Evolutionary conservation across 2,888 invertebrate genomes (phyloP).

Genomic region (Mythimna vitellina): DNA sequence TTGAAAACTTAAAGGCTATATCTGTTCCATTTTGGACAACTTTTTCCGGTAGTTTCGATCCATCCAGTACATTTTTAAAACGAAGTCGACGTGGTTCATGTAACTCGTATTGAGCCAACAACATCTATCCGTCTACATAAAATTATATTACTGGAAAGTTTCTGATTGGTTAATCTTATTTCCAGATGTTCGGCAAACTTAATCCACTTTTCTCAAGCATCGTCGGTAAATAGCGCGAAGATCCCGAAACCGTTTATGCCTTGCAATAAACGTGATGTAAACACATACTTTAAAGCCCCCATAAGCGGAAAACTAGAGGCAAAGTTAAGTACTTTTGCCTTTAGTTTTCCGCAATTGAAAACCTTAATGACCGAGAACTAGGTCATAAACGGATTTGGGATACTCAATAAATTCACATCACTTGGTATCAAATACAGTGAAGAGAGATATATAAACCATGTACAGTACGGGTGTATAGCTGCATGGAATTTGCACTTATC

Average conservation of each 20-base stretch:
- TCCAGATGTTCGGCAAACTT: background rate
- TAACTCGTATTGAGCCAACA: background rate
- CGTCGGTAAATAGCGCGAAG: background rate
- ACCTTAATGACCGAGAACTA: background rate
- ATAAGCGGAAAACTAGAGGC: constrained; percentile 1
- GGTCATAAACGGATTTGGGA: background rate
- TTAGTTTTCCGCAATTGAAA: too few relatives aligned
- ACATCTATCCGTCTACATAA: background rate
- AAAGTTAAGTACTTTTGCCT: background rate
- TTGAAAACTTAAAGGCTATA: background rate
- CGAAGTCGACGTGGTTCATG: background rate
- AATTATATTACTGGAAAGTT: background rate
- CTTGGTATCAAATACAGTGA: background rate
- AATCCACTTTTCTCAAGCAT: background rate
- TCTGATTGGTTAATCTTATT: background rate
- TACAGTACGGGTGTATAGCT: background rate
- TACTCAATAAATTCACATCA: constrained; percentile 18
- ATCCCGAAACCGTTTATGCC: constrained; percentile 6
- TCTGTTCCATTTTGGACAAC: background rate
- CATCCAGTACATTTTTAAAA: background rate
- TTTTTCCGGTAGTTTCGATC: background rate
- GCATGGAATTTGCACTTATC: background rate
- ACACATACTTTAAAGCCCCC: constrained; percentile 3
- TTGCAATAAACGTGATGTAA: constrained; percentile 19
- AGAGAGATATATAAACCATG: background rate